A percentile compares a stretch with the other conserved stretches of the same genome.
Conservation (phyloP, 2,113 vertebrate genomes). For the Leucoraja erinaceus region DNA sequence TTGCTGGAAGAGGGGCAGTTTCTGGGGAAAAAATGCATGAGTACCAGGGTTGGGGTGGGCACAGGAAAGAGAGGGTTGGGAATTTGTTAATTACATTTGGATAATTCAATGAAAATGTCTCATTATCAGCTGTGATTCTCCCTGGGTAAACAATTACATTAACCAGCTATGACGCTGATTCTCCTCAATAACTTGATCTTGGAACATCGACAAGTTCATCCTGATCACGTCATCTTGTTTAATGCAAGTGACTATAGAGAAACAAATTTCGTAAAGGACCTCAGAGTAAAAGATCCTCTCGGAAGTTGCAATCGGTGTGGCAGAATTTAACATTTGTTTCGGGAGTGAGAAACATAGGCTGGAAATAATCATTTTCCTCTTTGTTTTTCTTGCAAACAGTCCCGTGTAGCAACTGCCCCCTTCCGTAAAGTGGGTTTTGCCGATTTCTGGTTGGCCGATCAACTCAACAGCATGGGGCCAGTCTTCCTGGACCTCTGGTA, state of each 20-base stretch:
- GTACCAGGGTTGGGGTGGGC: too few relatives aligned
- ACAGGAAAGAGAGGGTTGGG: too few relatives aligned
- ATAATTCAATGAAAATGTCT: not conserved
- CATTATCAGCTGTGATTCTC: not conserved
- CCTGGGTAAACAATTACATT: not conserved
- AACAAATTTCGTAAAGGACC: too few relatives aligned
- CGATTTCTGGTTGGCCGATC: slow-evolving; percentile 51
- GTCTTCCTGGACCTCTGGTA: slow-evolving; percentile 49
- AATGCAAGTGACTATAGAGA: too few relatives aligned
- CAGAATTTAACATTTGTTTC: too few relatives aligned
- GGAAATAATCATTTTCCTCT: not conserved
- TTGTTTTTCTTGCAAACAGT: slow-evolving; percentile 40
- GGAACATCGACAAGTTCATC: not conserved
- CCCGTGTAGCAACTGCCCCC: slow-evolving; percentile 45
- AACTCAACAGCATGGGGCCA: slow-evolving; percentile 49
- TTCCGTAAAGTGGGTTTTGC: slow-evolving; percentile 47
- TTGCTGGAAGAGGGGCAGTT: too few relatives aligned
- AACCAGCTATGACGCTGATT: not conserved
- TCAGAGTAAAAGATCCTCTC: too few relatives aligned
- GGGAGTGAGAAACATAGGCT: too few relatives aligned
- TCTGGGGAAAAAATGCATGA: too few relatives aligned
- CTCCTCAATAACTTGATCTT: not conserved
- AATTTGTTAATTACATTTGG: too few relatives aligned
- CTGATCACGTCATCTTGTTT: not conserved
- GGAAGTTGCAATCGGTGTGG: too few relatives aligned